Conservation (phyloP, 2,113 vertebrate species). For the Paracanthobrama guichenoti region DNA sequence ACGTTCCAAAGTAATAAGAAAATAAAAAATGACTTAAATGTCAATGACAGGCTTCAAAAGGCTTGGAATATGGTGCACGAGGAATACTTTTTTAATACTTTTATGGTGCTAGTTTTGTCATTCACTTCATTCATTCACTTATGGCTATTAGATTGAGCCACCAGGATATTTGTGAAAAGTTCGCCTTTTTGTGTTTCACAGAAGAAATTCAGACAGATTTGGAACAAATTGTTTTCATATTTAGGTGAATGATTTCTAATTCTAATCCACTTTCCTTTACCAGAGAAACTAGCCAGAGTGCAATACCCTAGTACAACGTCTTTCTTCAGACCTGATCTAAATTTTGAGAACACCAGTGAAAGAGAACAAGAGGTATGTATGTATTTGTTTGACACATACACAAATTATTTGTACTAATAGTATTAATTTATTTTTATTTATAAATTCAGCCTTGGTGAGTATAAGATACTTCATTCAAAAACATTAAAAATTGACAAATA, state of each 20-base stretch:
- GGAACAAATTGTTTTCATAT: neutral
- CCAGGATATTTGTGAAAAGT: neutral
- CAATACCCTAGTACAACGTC: slow-evolving; percentile 67
- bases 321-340: slow-evolving; percentile 88
- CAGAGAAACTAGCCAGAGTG: slow-evolving; percentile 90
- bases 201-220: neutral
- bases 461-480: no score
- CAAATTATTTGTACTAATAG: neutral
- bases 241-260: neutral
- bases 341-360: slow-evolving; percentile 80
- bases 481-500: no score
- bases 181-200: neutral
- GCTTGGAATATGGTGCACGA: no score
- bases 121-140: neutral
- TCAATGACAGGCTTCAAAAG: no score
- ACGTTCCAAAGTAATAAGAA: no score
- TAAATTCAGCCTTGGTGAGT: no score
- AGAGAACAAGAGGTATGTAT: slow-evolving; percentile 83
- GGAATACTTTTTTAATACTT: no score
- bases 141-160: neutral
- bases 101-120: no score
- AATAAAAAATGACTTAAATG: no score
- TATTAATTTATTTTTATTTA: no score
- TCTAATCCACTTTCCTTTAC: slow-evolving; percentile 36
- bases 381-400: neutral